Conservation (phyloP, 2,797 vertebrate species). For the Bucorvus abyssinicus region DNA sequence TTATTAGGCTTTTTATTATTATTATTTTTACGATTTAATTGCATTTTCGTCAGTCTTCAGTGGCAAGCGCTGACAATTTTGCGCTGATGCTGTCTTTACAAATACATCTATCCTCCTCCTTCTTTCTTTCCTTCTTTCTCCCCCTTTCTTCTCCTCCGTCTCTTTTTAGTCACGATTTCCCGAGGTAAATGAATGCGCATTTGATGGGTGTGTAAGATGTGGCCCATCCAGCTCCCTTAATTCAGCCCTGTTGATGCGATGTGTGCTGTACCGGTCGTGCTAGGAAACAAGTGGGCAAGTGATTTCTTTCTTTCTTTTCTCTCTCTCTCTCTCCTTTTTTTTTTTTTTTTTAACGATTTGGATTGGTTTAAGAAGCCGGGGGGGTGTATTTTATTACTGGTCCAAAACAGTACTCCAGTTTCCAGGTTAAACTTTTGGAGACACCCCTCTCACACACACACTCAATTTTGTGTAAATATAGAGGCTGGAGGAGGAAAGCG, state of each 20-base stretch:
- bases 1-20: background rate
- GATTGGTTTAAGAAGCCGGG: background rate
- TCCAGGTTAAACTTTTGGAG: background rate
- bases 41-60: background rate
- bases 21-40: background rate
- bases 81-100: background rate
- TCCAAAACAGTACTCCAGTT: background rate
- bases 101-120: background rate
- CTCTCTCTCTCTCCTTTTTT: background rate
- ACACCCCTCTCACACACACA: too few species aligned
- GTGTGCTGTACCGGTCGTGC: background rate
- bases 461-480: background rate
- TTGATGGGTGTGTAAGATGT: background rate
- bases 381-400: background rate
- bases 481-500: background rate
- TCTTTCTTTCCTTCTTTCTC: background rate
- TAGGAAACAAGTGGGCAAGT: background rate
- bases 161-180: background rate
- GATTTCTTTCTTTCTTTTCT: background rate
- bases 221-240: slow-evolving; percentile 7
- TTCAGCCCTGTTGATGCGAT: background rate
- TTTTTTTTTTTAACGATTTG: background rate
- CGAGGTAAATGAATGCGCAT: background rate
- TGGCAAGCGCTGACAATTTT: background rate
- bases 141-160: background rate